phyloP scores from a whole-genome alignment of 1,140 invertebrate genomes.

The Tenebrio molitor region DNA sequence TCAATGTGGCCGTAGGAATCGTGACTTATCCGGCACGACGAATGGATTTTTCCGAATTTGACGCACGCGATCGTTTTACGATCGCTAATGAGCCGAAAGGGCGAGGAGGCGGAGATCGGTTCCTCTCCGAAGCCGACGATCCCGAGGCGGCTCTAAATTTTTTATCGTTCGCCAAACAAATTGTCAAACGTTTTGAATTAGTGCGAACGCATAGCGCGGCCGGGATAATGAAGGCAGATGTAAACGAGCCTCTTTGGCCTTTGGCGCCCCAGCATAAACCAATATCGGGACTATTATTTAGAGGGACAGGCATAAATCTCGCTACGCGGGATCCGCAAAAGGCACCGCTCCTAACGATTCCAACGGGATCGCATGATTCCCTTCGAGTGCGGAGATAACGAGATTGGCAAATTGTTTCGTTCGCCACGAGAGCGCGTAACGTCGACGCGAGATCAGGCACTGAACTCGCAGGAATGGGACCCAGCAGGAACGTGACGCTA shows the following conservation, averaged over 20 bases:
- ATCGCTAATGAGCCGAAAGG: constrained; percentile 53
- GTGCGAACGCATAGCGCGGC: constrained; percentile 6
- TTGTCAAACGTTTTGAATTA: constrained; percentile 10
- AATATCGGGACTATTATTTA: constrained; percentile 61
- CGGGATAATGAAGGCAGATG: constrained; percentile 56
- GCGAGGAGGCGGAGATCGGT: constrained; percentile 46
- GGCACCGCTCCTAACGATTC: constrained; percentile 40
- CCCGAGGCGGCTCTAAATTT: constrained; percentile 38
- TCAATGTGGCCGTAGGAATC: constrained; percentile 1
- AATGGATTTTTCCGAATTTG: background rate
- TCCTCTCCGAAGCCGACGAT: constrained; percentile 47
- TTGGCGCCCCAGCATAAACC: constrained; percentile 57
- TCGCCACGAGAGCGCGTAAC: background rate
- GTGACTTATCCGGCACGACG: background rate
- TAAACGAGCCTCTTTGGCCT: constrained; percentile 55
- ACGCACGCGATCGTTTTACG: constrained; percentile 55
- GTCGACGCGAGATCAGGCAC: background rate
- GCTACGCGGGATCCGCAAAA: constrained; percentile 50
- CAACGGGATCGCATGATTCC: constrained; percentile 33
- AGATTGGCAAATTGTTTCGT: constrained; percentile 4
- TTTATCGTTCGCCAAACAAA: constrained; percentile 12
- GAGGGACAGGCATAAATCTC: constrained; percentile 57
- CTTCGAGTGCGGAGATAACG: constrained; percentile 10
- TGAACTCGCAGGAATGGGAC: background rate
- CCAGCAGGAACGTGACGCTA: too few species aligned